Base-by-base conservation (phyloP, 2,113 vertebrate species). In the Picathartes gymnocephalus region DNA sequence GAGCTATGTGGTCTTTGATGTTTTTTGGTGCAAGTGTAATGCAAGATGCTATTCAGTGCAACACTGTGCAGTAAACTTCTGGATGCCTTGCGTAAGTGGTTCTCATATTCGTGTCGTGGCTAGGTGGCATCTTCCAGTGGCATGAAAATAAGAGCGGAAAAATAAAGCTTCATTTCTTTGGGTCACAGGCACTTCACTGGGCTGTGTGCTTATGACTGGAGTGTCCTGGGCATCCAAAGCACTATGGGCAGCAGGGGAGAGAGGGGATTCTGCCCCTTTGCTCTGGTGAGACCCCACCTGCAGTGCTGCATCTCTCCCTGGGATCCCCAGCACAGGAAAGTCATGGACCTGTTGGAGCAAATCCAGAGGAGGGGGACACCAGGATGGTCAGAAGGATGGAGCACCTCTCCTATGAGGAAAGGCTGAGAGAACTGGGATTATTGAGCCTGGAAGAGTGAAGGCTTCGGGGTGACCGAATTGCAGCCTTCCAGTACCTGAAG, bases 1-100 rank as follows among this genome's bases (percentile, higher is more conserved):
- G 8, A 39, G 20, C 57, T 68, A 2, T 0, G 0, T 31, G 24
- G 3, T 31, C 18, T 73, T 66, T 9, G 5, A 4, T 33, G 16
- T 74, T 81, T 57, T 19, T 33, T 45, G 20, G 8, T 76, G 35
- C 31, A 44, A 3, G 3, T 15, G 40, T 31, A 73, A 17, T 39
- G 86, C 8, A 53, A 65, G 53, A 9, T 37, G 37, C 60, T 4
- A 3, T 37, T 84, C 54, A 61, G 23, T 51, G 33, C 27, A 57
- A 3, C 13, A 1, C 23, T 13, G 18, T 53, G 57, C 25, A 16
- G 5, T 33, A 7, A 48, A 42, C 79, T 16, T 58, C 19, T 4
- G 1, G 18, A n/a, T 37, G 19, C 31, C 19, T 21, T 58, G 21
- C 10, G 8, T 48, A 9, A 54, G 64, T 53, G 53, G 15, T 62